Percentiles rank a stretch among this genome's conserved stretches.
These are phyloP conservation scores for Timema podura DNA, from an alignment of 2,888 invertebrate species.

Conservation along the genomic window DNA sequence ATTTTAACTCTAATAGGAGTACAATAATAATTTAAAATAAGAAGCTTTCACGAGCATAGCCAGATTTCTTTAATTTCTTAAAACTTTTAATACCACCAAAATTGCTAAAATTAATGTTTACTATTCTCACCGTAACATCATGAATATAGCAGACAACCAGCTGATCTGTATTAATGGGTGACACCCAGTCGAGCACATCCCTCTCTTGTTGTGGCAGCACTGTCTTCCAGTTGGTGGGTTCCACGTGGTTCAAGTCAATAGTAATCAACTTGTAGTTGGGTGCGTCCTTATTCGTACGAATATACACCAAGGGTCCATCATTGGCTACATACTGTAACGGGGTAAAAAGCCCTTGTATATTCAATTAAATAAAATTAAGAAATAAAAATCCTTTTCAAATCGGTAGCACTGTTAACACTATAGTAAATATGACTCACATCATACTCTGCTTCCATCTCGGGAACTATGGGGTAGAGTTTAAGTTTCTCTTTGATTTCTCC, in stretches of 20 bases:
- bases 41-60: too few species aligned
- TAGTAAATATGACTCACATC: conserved; percentile 58
- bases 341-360: too few species aligned
- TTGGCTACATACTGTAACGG: conserved; percentile 81
- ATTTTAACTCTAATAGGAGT: too few species aligned
- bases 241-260: conserved; percentile 71
- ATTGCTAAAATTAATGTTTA: too few species aligned
- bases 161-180: conserved; percentile 78
- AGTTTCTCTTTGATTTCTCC: conserved; percentile 61
- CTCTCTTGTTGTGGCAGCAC: conserved; percentile 78
- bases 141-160: conserved; percentile 84
- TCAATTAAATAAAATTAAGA: conserved; percentile 29
- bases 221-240: conserved; percentile 74
- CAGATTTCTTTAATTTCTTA: too few species aligned
- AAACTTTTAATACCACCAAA: too few species aligned
- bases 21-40: not conserved
- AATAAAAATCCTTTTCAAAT: conserved; percentile 16
- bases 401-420: not conserved
- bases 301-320: conserved; percentile 72
- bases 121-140: conserved; percentile 78
- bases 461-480: conserved; percentile 73
- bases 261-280: conserved; percentile 85
- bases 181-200: conserved; percentile 88
- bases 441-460: conserved; percentile 89
- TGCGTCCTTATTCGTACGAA: conserved; percentile 90